A percentile compares a stretch with the other conserved stretches of the same genome.
These are phyloP conservation scores for Eremophila alpestris DNA, from an alignment of 2,797 vertebrate species.

Conservation along the genomic window DNA sequence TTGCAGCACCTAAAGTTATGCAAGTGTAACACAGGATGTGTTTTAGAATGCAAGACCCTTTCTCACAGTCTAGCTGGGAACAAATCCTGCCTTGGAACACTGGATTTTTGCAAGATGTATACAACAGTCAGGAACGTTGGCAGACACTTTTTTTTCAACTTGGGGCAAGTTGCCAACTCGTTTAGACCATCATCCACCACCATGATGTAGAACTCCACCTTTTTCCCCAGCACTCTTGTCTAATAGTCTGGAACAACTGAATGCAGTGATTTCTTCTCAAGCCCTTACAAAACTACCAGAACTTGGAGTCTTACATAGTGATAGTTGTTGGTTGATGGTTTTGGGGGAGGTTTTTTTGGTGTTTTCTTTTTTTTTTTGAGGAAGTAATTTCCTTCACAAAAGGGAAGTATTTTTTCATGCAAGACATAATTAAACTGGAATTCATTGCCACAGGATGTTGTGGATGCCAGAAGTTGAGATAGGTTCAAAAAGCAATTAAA, in stretches of 20 bases:
- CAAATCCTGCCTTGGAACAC: neutral
- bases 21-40: neutral
- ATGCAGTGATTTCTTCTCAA: neutral
- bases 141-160: neutral
- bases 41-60: neutral
- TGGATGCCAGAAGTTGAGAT: conserved; percentile 64
- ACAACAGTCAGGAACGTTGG: neutral
- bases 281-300: neutral
- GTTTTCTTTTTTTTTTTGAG: neutral
- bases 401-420: conserved; percentile 63
- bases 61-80: neutral
- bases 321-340: neutral
- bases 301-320: neutral
- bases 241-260: neutral
- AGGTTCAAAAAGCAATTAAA: conserved; percentile 66
- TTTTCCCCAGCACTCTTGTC: neutral
- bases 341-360: neutral
- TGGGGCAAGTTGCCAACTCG: neutral
- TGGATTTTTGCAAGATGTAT: neutral
- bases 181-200: neutral
- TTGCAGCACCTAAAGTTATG: neutral
- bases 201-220: neutral
- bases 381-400: conserved; percentile 63
- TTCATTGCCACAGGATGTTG: conserved; percentile 70
- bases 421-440: conserved; percentile 69